phyloP scores from a whole-genome alignment of 23 tunicate genomes.

The Aplidium turbinatum region DNA sequence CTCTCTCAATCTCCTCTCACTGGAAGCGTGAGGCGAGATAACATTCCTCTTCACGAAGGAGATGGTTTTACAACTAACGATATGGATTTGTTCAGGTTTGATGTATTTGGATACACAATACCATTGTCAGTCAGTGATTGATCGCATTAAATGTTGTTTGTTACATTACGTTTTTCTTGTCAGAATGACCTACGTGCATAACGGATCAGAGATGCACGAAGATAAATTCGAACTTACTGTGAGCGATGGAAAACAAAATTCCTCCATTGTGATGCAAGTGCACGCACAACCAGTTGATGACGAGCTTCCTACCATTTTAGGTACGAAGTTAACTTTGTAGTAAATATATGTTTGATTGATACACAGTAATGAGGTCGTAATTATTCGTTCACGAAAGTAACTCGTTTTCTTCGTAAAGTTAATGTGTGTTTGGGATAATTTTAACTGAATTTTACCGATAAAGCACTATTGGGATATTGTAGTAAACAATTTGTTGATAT shows the following conservation, averaged over 20 bases:
- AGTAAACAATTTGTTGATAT: too few species aligned
- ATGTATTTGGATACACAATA: not conserved
- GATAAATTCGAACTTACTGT: conserved; percentile 62
- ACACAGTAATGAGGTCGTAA: too few species aligned
- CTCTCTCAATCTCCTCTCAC: conserved; percentile 39
- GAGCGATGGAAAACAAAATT: conserved; percentile 75
- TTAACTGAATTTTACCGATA: too few species aligned
- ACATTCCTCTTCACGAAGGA: conserved; percentile 8
- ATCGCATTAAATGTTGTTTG: too few species aligned
- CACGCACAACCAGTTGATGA: conserved; percentile 74
- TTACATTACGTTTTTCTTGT: conserved; percentile 14
- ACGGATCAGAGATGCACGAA: conserved; percentile 58
- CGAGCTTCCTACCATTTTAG: conserved; percentile 52
- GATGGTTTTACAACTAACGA: conserved; percentile 58
- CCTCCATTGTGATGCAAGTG: conserved; percentile 36
- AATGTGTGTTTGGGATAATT: too few species aligned
- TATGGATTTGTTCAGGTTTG: conserved; percentile 55
- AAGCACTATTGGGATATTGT: too few species aligned
- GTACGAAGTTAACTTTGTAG: too few species aligned
- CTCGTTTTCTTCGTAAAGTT: too few species aligned
- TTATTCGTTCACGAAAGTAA: too few species aligned
- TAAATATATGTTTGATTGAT: not conserved
- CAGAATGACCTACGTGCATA: conserved; percentile 77
- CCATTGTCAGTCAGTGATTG: not conserved
- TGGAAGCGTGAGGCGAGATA: conserved; percentile 35